phyloP scores from a whole-genome alignment of 92 coral and sea anemone species.

The Umimayanthus kanabou region DNA sequence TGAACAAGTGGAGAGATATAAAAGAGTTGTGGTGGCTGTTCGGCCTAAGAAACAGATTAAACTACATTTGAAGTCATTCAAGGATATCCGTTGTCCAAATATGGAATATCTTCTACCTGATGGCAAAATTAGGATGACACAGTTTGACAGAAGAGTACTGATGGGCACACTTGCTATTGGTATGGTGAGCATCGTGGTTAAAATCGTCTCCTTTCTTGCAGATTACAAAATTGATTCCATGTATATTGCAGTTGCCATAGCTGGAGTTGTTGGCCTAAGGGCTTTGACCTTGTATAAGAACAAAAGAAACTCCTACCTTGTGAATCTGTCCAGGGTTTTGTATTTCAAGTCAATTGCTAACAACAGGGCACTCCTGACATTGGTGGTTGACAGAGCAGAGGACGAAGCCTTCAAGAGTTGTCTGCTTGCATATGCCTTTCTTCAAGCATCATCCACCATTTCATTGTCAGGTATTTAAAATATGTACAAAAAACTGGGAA shows the following conservation, averaged over 20 bases:
- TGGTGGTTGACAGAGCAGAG: conserved; percentile 82
- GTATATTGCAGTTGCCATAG: conserved; percentile 68
- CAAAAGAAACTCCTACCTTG: conserved; percentile 81
- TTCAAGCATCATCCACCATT: conserved; percentile 65
- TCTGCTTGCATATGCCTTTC: conserved; percentile 78
- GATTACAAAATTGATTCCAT: conserved; percentile 71
- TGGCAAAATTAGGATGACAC: conserved; percentile 85
- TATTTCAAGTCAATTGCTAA: conserved; percentile 89
- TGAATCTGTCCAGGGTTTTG: conserved; percentile 73
- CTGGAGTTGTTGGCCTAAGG: conserved; percentile 65
- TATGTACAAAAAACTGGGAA: no score
- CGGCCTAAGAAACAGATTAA: conserved; percentile 78
- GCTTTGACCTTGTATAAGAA: conserved; percentile 88
- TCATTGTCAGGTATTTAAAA: conserved; percentile 53
- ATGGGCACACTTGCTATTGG: conserved; percentile 70
- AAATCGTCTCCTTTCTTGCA: conserved; percentile 76
- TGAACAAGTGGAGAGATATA: conserved; percentile 68
- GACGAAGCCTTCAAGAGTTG: conserved; percentile 81
- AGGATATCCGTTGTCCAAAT: conserved; percentile 83
- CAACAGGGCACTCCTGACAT: conserved; percentile 81
- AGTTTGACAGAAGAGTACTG: conserved; percentile 69
- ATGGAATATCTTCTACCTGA: conserved; percentile 87
- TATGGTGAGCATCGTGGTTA: conserved; percentile 65
- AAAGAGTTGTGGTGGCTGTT: conserved; percentile 81
- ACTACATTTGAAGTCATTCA: conserved; percentile 75